Conservation (phyloP, 2,888 invertebrate species). For the Baccha elongata region DNA sequence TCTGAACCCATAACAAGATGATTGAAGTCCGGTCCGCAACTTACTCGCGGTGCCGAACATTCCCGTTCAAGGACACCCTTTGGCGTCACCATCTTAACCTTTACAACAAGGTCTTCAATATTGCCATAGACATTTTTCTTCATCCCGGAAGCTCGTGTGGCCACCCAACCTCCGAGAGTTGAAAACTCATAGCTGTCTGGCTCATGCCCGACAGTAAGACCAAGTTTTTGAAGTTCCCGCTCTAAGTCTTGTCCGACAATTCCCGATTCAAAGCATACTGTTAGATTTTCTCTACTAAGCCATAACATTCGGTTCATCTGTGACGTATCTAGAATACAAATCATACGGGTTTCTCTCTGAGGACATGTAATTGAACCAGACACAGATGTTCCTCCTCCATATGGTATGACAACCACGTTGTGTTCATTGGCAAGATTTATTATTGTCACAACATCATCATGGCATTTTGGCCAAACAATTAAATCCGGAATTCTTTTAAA, state of each 20-base stretch:
- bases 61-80: slow-evolving; percentile 92
- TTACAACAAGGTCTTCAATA: slow-evolving; percentile 96
- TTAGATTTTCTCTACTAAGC: slow-evolving; percentile 93
- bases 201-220: slow-evolving; percentile 96
- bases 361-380: slow-evolving; percentile 95
- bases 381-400: slow-evolving; percentile 97
- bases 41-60: slow-evolving; percentile 93
- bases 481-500: slow-evolving; percentile 95
- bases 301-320: slow-evolving; percentile 98
- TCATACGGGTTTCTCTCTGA: slow-evolving; percentile 88
- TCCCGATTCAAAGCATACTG: slow-evolving; percentile 93
- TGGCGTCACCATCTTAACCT: slow-evolving; percentile 93
- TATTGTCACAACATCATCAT: slow-evolving; percentile 92
- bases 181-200: slow-evolving; percentile 99
- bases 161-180: slow-evolving; percentile 98
- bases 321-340: slow-evolving; percentile 95
- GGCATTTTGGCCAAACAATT: slow-evolving; percentile 94
- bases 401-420: slow-evolving; percentile 94
- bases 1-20: slow-evolving; percentile 95
- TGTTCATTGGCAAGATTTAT: slow-evolving; percentile 89
- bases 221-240: slow-evolving; percentile 89
- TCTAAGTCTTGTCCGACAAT: slow-evolving; percentile 98
- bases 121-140: slow-evolving; percentile 99
- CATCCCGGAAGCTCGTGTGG: slow-evolving; percentile 99
- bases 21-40: slow-evolving; percentile 98